Percentiles rank a stretch among this genome's conserved stretches.
phyloP scores from a whole-genome alignment of 2,113 vertebrate genomes.

The Dicentrarchus labrax region DNA sequence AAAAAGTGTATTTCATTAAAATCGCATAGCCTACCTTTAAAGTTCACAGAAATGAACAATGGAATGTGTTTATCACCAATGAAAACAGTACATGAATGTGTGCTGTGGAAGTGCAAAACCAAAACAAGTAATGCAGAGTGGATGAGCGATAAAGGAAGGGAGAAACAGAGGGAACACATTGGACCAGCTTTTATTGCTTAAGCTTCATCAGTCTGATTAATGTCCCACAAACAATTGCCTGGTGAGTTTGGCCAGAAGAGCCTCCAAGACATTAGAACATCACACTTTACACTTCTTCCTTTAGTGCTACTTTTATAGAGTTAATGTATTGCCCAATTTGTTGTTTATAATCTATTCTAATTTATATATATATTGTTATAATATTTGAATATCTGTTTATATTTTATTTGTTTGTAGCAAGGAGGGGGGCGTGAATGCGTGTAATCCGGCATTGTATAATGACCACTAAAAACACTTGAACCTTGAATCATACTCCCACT shows the following conservation, averaged over 20 bases:
- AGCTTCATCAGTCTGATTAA: background rate
- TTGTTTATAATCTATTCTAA: background rate
- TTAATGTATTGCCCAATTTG: background rate
- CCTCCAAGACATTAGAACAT: background rate
- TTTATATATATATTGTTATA: too few species aligned
- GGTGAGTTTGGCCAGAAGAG: background rate
- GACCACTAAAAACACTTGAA: background rate
- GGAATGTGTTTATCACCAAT: too few species aligned
- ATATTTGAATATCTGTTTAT: background rate
- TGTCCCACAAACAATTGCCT: background rate
- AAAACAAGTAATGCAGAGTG: too few species aligned
- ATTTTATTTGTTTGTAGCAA: background rate
- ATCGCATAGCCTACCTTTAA: too few species aligned
- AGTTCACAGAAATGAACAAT: too few species aligned
- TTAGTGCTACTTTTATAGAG: background rate
- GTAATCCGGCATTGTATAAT: background rate
- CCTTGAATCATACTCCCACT: background rate
- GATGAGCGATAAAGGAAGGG: too few species aligned
- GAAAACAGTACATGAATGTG: too few species aligned
- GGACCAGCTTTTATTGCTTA: too few species aligned
- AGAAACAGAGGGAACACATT: background rate
- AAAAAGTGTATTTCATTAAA: too few species aligned
- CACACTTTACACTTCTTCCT: too few species aligned
- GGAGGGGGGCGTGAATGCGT: background rate
- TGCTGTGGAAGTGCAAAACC: too few species aligned